Conservation (phyloP, 2,888 invertebrate genomes). For the Thecophora atra region DNA sequence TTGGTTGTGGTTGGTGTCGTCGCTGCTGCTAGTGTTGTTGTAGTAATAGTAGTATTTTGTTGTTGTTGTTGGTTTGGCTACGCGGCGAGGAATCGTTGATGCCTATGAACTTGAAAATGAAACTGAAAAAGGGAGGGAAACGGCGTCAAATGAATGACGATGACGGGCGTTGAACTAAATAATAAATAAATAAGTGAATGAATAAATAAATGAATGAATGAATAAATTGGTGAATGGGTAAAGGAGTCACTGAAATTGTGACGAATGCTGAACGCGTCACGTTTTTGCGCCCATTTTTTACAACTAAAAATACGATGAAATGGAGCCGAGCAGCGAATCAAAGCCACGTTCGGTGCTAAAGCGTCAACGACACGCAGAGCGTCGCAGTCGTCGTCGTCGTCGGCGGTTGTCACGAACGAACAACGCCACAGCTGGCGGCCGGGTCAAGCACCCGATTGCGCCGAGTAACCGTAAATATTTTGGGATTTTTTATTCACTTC, state of each 20-base stretch:
- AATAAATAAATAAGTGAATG: too few relatives aligned
- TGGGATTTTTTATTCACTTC: slow-evolving; percentile 9
- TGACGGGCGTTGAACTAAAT: slow-evolving; percentile 9
- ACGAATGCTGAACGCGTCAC: slow-evolving; percentile 14
- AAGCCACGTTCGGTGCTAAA: neutral
- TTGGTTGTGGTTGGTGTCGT: neutral
- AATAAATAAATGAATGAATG: slow-evolving; percentile 48
- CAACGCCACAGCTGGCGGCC: slow-evolving; percentile 6
- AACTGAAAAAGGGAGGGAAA: slow-evolving; percentile 34
- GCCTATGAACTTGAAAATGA: slow-evolving; percentile 62
- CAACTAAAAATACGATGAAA: slow-evolving; percentile 24
- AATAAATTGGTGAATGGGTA: slow-evolving; percentile 49
- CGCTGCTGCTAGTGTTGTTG: neutral
- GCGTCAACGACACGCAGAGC: neutral
- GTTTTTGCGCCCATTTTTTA: slow-evolving; percentile 25
- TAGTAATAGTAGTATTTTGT: slow-evolving; percentile 3
- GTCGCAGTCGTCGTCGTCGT: slow-evolving; percentile 16
- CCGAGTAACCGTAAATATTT: neutral
- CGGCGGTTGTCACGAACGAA: slow-evolving; percentile 34
- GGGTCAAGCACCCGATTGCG: slow-evolving; percentile 28
- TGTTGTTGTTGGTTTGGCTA: slow-evolving; percentile 14
- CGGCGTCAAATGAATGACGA: slow-evolving; percentile 35
- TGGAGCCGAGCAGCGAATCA: neutral
- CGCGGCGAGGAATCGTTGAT: slow-evolving; percentile 51
- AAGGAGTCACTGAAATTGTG: slow-evolving; percentile 4